Evolutionary conservation across 2,113 vertebrate species (phyloP), one percentile per base, ranked within the genome.

Genomic region (Ornithorhynchus anatinus): DNA sequence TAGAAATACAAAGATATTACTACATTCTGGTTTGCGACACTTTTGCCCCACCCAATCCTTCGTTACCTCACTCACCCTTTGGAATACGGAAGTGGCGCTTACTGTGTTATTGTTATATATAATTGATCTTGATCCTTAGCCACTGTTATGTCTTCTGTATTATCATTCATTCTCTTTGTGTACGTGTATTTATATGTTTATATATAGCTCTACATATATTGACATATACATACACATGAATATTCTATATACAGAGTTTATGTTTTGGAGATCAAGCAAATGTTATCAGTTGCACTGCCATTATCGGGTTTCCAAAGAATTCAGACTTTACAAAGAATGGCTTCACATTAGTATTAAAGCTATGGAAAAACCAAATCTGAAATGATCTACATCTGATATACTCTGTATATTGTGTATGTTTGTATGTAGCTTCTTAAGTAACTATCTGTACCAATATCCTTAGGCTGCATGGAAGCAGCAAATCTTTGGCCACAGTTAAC

Each of bases 181-280:
- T 85, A 19, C 63, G 71, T 72, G 20, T 75, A 58, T 79, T 64
- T 90, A 85, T 92, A 88, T 88, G 89, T 89, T 74, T 76, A 60
- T 69, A 60, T 72, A 11, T 19, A 14, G 45, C 61, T 50, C 35
- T 38, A 51, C 87, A 80, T 85, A 80, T 89, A 78, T 90, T 87
- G 84, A 69, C 90, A 91, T 88, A 89, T 87, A 90, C 85, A 87
- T 90, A 84, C 84, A 80, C 82, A 79, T 77, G 79, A 85, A 67
- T 80, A 86, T 69, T 85, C 87, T 87, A 81, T 90, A 89, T 92
- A 80, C 86, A 93, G 91, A 92, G 90, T 92, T 88, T 86, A 84
- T 90, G 89, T 85, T 69, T 90, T 93, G 89, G 92, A 85, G 89
- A 92, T 91, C 89, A 90, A 83, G 40, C 72, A 76, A 77, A 83